Evolutionary conservation across 2,113 vertebrate species (phyloP).

Genomic region (Spheniscus mendiculus): DNA sequence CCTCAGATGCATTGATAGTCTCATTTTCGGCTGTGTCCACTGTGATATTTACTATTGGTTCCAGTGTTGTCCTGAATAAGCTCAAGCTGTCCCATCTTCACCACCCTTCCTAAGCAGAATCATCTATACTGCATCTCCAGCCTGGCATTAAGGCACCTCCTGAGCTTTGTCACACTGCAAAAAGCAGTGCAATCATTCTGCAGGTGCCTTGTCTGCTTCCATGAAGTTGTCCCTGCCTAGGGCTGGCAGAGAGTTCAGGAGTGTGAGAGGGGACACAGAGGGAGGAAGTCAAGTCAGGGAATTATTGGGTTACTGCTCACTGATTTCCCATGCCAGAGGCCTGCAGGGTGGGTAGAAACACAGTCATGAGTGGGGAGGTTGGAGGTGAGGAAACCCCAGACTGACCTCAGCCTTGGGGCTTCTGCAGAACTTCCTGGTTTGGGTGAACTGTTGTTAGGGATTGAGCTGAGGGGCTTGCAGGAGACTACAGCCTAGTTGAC

Average conservation of each 20-base stretch:
- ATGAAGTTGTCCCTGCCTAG: neutral
- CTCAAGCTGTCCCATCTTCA: neutral
- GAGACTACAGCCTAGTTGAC: neutral
- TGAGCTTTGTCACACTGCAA: neutral
- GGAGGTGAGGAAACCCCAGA: neutral
- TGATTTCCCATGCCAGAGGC: neutral
- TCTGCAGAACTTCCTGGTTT: neutral
- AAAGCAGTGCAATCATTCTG: neutral
- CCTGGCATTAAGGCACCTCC: neutral
- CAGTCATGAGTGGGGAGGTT: neutral
- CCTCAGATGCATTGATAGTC: neutral
- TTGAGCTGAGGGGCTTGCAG: fast-evolving
- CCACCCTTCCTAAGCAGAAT: neutral
- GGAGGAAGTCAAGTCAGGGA: neutral
- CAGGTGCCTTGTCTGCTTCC: neutral
- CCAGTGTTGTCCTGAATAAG: neutral
- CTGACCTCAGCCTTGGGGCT: neutral
- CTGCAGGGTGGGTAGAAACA: neutral
- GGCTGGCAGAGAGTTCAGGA: neutral
- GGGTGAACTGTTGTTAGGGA: neutral
- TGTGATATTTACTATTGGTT: neutral
- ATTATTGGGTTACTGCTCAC: neutral
- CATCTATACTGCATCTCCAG: neutral
- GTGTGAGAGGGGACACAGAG: neutral
- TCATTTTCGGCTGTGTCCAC: neutral